Conservation (phyloP, 2,113 vertebrate species). For the Anser brachyrhynchus region DNA sequence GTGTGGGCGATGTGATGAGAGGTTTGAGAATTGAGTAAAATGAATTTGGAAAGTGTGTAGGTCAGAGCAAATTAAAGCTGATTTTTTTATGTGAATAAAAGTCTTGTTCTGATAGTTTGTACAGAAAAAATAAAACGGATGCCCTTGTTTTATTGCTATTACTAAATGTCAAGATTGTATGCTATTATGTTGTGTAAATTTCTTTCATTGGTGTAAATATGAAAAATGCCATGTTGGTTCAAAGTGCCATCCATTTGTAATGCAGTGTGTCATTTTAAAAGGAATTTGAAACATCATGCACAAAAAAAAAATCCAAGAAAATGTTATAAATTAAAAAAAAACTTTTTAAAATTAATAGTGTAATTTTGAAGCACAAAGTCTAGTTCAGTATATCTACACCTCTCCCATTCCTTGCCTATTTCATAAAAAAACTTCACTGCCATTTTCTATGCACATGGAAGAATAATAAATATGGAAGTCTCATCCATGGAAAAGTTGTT, state of each 20-base stretch:
- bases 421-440: constrained; percentile 81
- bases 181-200: constrained; percentile 96
- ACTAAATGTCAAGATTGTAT: constrained; percentile 90
- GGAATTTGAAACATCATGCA: constrained; percentile 69
- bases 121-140: constrained; percentile 89
- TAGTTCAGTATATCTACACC: constrained; percentile 60
- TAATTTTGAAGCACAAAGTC: constrained; percentile 79
- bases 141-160: constrained; percentile 86
- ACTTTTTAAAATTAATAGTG: constrained; percentile 80
- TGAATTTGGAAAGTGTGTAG: constrained; percentile 82
- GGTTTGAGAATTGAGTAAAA: constrained; percentile 83
- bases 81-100: constrained; percentile 85
- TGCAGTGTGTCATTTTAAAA: constrained; percentile 88
- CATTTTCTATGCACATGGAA: constrained; percentile 89
- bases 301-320: constrained; percentile 61
- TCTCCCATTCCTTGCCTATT: constrained; percentile 80
- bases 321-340: constrained; percentile 77
- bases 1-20: constrained; percentile 87
- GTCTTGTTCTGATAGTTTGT: constrained; percentile 92
- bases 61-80: constrained; percentile 84
- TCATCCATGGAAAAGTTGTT: constrained; percentile 79
- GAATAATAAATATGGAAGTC: constrained; percentile 87
- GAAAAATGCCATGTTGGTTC: constrained; percentile 86
- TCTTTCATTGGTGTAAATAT: constrained; percentile 94
- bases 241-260: constrained; percentile 91